Conservation (phyloP, 2,797 vertebrate genomes). For the Poeciliopsis paucimaculata region DNA sequence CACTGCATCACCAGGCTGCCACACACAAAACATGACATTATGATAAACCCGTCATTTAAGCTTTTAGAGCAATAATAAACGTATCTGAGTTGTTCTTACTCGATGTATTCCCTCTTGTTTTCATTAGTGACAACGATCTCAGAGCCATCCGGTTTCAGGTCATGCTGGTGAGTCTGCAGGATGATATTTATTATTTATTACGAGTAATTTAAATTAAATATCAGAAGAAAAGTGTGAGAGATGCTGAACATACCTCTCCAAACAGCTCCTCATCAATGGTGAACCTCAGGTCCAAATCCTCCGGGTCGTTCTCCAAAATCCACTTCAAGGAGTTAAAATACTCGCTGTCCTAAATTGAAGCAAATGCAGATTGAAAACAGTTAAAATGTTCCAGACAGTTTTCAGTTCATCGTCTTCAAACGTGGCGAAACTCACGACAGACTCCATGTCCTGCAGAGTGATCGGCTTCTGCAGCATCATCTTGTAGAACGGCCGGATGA, state of each 20-base stretch:
- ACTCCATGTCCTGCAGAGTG: slow-evolving; percentile 95
- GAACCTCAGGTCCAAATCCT: slow-evolving; percentile 93
- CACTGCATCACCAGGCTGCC: slow-evolving; percentile 96
- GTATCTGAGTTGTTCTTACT: slow-evolving; percentile 79
- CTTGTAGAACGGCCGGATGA: slow-evolving; percentile 98
- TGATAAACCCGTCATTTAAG: neutral
- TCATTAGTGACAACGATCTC: slow-evolving; percentile 92
- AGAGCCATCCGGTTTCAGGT: slow-evolving; percentile 89
- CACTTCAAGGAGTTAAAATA: slow-evolving; percentile 96
- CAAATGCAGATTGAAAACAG: neutral
- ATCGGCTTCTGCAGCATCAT: slow-evolving; percentile 98
- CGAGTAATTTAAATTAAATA: neutral
- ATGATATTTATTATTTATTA: neutral
- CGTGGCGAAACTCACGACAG: slow-evolving; percentile 86
- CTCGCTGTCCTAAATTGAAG: slow-evolving; percentile 87
- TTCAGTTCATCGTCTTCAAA: neutral
- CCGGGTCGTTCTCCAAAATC: slow-evolving; percentile 97
- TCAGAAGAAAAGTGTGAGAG: neutral
- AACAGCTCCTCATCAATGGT: slow-evolving; percentile 96
- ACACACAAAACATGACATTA: slow-evolving; percentile 32
- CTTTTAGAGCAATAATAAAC: neutral
- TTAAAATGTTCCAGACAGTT: neutral
- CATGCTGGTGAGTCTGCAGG: slow-evolving; percentile 93
- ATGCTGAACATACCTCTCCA: slow-evolving; percentile 86
- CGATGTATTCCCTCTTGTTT: slow-evolving; percentile 97